phyloP scores from a whole-genome alignment of 2,888 invertebrate species.

The Augochlorella aurata region DNA sequence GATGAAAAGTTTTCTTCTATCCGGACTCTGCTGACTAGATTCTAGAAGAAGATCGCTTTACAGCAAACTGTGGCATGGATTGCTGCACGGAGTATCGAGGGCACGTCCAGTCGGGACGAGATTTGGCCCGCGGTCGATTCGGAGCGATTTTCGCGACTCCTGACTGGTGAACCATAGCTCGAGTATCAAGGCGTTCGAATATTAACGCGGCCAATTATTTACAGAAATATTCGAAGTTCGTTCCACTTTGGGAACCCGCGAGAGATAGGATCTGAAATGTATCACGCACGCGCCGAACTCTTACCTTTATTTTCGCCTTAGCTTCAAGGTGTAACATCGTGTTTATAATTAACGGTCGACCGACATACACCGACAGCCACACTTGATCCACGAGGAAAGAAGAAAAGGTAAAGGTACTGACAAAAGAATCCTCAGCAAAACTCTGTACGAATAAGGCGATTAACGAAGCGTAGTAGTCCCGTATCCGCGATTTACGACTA shows the following conservation, averaged over 20 bases:
- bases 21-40: too few relatives aligned
- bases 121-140: background rate
- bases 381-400: slow-evolving; percentile 20
- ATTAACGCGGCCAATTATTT: background rate
- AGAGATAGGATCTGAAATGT: slow-evolving; percentile 40
- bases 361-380: slow-evolving; percentile 35
- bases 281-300: slow-evolving; percentile 61
- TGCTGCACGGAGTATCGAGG: background rate
- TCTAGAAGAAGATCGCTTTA: background rate
- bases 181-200: background rate
- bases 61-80: background rate
- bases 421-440: slow-evolving; percentile 30
- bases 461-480: slow-evolving; percentile 63
- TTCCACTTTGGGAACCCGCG: slow-evolving; percentile 21
- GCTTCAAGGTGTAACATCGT: slow-evolving; percentile 58
- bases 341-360: slow-evolving; percentile 43
- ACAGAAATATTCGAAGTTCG: slow-evolving; percentile 31
- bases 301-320: slow-evolving; percentile 61
- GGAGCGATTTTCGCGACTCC: background rate
- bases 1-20: background rate
- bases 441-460: slow-evolving; percentile 48
- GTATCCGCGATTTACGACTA: slow-evolving; percentile 66
- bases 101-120: background rate
- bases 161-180: background rate
- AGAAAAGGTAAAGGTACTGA: slow-evolving; percentile 3